phyloP scores from a whole-genome alignment of 2,888 invertebrate species.

The Capitulum mitella region DNA sequence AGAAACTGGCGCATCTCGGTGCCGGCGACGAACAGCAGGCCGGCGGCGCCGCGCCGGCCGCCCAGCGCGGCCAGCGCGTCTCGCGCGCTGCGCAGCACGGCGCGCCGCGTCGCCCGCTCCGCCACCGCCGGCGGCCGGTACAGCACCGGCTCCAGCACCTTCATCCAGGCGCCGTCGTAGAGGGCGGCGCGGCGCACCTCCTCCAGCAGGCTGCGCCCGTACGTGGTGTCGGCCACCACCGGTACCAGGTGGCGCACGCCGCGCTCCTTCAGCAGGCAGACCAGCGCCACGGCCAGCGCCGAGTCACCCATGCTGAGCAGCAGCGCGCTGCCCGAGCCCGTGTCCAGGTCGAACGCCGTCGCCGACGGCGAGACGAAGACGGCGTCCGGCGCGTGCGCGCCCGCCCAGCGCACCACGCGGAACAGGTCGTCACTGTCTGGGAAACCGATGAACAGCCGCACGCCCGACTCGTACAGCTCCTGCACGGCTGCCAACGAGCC shows the following conservation, averaged over 20 bases:
- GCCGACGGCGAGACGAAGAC: not conserved
- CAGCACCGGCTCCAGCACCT: not conserved
- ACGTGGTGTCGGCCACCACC: conserved; percentile 7
- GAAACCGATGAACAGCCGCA: conserved; percentile 12
- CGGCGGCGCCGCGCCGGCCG: not conserved
- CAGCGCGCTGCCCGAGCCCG: not conserved
- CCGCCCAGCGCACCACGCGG: conserved; percentile 30
- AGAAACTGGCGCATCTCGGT: conserved; percentile 5
- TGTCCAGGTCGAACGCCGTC: conserved; percentile 30
- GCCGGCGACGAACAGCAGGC: not conserved
- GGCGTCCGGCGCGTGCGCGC: conserved; percentile 8
- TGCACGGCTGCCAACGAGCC: not conserved
- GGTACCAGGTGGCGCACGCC: conserved; percentile 3
- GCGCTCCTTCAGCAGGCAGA: conserved; percentile 30
- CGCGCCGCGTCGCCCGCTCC: not conserved
- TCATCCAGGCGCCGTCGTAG: not conserved
- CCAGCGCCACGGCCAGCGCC: conserved; percentile 5
- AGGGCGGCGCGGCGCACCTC: conserved; percentile 5
- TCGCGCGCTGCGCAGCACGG: not conserved
- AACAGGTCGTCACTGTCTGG: conserved; percentile 10
- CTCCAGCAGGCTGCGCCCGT: conserved; percentile 15
- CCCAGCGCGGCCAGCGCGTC: not conserved
- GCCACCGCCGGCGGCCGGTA: not conserved
- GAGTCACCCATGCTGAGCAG: conserved; percentile 11
- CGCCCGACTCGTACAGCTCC: not conserved